A percentile compares a stretch with the other conserved stretches of the same genome.
Conservation (phyloP, 2,888 invertebrate species). For the Caenorhabditis imperialis region DNA sequence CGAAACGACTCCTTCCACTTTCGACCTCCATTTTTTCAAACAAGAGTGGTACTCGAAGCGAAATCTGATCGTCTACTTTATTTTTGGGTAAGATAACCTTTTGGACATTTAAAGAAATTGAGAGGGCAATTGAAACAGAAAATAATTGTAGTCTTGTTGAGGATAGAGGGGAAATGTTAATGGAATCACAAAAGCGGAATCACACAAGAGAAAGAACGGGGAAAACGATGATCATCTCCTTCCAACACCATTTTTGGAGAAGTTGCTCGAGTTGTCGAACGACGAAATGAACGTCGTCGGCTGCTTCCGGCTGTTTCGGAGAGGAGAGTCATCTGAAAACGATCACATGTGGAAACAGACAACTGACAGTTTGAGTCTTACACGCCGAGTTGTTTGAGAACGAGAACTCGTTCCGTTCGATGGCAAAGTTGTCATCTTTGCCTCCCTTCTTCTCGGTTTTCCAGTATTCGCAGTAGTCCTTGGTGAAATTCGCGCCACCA, state of each 20-base stretch:
- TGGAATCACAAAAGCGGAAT: constrained; percentile 24
- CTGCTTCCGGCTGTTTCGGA: constrained; percentile 50
- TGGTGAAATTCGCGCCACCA: constrained; percentile 50
- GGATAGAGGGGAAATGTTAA: constrained; percentile 33
- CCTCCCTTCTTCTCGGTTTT: constrained; percentile 40
- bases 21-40: no score
- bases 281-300: constrained; percentile 50
- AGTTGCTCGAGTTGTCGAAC: constrained; percentile 47
- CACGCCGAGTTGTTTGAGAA: constrained; percentile 45
- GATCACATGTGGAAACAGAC: no score
- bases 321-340: constrained; percentile 51
- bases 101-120: no score
- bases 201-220: constrained; percentile 11
- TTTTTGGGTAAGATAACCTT: constrained; percentile 14
- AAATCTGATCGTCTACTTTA: constrained; percentile 44
- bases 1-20: constrained; percentile 13
- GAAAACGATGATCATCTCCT: constrained; percentile 13
- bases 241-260: constrained; percentile 37
- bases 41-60: not conserved
- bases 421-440: constrained; percentile 51
- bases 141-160: not conserved
- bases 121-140: not conserved
- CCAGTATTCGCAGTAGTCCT: constrained; percentile 55
- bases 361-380: no score
- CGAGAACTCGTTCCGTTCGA: constrained; percentile 48